These are phyloP conservation scores for Taenioides sp. DNA, from an alignment of 2,797 vertebrate genomes.

Conservation along the genomic window DNA sequence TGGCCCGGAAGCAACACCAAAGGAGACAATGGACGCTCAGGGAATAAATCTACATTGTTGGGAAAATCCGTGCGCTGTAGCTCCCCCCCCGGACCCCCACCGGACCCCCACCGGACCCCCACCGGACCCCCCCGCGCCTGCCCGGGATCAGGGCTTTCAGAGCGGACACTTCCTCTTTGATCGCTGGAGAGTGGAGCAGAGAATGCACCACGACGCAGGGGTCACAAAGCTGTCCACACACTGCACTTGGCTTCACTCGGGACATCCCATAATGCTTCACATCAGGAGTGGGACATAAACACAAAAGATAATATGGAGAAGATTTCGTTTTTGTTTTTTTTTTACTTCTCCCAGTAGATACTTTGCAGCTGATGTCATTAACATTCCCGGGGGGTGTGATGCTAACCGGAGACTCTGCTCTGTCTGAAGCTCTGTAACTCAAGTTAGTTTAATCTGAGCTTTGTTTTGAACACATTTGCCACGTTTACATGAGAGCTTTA, in stretches of 20 bases:
- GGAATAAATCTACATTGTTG: constrained; percentile 77
- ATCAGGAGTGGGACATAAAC: too few relatives aligned
- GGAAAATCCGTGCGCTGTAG: constrained; percentile 61
- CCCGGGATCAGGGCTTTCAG: constrained; percentile 76
- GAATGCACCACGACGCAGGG: constrained; percentile 64
- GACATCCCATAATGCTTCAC: background rate
- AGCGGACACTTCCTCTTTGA: constrained; percentile 94
- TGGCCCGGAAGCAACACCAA: constrained; percentile 85
- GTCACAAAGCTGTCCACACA: constrained; percentile 64
- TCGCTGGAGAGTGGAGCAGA: constrained; percentile 86
- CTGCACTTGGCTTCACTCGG: constrained; percentile 83
- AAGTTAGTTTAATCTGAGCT: too few relatives aligned
- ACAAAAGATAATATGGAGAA: too few relatives aligned
- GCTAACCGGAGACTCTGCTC: too few relatives aligned
- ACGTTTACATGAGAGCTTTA: too few relatives aligned
- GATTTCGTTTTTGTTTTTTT: too few relatives aligned
- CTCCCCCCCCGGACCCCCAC: constrained; percentile 15
- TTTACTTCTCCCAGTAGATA: too few relatives aligned
- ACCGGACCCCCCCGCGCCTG: constrained; percentile 8
- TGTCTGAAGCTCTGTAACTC: too few relatives aligned
- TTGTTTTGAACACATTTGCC: too few relatives aligned
- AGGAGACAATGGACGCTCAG: constrained; percentile 88
- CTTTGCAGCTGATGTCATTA: too few relatives aligned
- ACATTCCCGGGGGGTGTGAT: too few relatives aligned
- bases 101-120: constrained; percentile 24